Evolutionary conservation across 1,140 invertebrate genomes (phyloP), one percentile per base, ranked within the genome.

Genomic region (Octopus bimaculoides): DNA sequence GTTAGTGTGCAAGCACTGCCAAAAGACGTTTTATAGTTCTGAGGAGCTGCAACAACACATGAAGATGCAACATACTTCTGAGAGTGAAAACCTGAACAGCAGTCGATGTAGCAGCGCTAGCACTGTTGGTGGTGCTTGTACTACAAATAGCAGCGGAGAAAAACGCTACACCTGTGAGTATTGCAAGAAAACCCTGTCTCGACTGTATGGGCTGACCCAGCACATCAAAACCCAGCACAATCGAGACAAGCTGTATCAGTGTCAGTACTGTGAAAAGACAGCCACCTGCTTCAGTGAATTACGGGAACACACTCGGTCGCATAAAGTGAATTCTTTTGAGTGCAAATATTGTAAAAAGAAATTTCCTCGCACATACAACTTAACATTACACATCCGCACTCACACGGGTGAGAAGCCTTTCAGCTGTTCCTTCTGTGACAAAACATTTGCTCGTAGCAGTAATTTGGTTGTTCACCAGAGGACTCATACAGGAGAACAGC

Each of bases 361-460:
- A 0, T 91, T 91, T 79, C 90, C 89, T 14, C 55, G 26, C 14
- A n/a, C 6, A 55, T 90, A 89, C 77, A 91, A 90, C 79, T 91
- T 89, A 10, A 91, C 90, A 74, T 86, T 91, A 7, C 89, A 91
- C 75, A 88, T 87, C 81, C 90, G 82, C 90, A 88, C 79, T 90
- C 92, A 52, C 89, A 90, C 84, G 86, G 89, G 83, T 80, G 86
- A 89, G 77, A 91, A 91, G 78, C 82, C 81, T 52, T 90, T 88
- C 78, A 83, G 85, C 77, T 80, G 77, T 81, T 41, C 61, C 20
- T 54, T 76, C 20, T 80, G 79, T 80, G 56, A 77, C 20, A 82
- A 80, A 74, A 80, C 52, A 41, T 82, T 82, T 78, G 54, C 69
- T 52, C 26, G 73, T 4, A 78, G 69, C 69, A 79, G 80, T 75